These are phyloP conservation scores for Drosophila bunnanda DNA, from an alignment of 2,888 invertebrate species.

Conservation along the genomic window DNA sequence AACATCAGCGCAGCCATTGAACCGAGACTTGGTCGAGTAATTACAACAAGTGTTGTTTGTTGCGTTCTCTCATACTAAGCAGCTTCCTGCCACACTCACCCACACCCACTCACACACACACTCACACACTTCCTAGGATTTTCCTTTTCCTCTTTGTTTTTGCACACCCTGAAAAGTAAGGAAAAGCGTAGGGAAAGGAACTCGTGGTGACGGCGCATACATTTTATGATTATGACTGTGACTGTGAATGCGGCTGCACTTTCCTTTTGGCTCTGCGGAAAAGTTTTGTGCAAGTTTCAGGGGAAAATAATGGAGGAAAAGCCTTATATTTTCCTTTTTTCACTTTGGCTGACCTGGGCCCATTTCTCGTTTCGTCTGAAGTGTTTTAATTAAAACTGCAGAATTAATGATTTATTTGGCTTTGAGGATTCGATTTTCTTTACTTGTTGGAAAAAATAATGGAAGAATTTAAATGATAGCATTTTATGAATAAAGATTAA, in stretches of 20 bases:
- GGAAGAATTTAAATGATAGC: not conserved
- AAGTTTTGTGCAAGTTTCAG: conserved; percentile 33
- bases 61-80: conserved; percentile 14
- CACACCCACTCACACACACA: not conserved
- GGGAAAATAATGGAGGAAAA: conserved; percentile 20
- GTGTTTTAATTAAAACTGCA: conserved; percentile 80
- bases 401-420: conserved; percentile 71
- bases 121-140: not conserved
- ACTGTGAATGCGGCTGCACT: conserved; percentile 51
- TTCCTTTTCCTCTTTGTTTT: conserved; percentile 28
- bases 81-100: conserved; percentile 1
- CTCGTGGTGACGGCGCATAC: conserved; percentile 69
- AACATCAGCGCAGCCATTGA: conserved; percentile 66
- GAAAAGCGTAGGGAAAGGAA: conserved; percentile 1
- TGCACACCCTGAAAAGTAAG: conserved; percentile 6
- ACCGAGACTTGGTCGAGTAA: conserved; percentile 63
- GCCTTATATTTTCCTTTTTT: conserved; percentile 7
- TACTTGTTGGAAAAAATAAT: not conserved
- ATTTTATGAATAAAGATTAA: no score
- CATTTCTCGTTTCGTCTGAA: conserved; percentile 38
- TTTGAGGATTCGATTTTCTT: conserved; percentile 15
- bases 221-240: conserved; percentile 77
- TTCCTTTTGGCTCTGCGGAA: conserved; percentile 15
- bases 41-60: conserved; percentile 74
- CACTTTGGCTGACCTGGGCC: conserved; percentile 20